These are phyloP conservation scores for Hemicordylus capensis DNA, from an alignment of 2,113 vertebrate species.

Conservation along the genomic window DNA sequence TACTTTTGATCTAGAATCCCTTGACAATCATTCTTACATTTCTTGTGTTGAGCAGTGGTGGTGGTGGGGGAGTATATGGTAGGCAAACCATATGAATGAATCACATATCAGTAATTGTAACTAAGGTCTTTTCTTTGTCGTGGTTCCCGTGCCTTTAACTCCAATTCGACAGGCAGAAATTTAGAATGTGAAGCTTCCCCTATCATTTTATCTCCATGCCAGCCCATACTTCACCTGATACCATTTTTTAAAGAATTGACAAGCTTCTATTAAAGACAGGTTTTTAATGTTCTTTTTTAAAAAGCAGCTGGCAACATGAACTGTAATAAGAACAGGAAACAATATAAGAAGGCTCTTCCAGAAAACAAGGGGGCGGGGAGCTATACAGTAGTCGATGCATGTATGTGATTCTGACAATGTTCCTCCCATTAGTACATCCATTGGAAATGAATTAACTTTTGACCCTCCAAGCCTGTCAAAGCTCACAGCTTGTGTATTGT, in stretches of 20 bases:
- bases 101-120: neutral
- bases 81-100: too few species aligned
- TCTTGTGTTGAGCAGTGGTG: too few species aligned
- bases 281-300: too few species aligned
- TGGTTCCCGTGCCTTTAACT: neutral
- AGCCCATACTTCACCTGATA: neutral
- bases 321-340: neutral
- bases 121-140: neutral
- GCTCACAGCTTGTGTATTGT: neutral
- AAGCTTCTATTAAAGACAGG: too few species aligned
- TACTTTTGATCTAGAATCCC: neutral
- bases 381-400: too few species aligned
- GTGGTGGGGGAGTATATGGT: neutral
- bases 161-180: neutral
- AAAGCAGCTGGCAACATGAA: too few species aligned
- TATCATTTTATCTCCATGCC: neutral
- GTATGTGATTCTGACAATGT: too few species aligned
- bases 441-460: neutral
- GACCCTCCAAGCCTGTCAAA: neutral
- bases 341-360: neutral
- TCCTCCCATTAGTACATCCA: neutral
- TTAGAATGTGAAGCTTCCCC: neutral
- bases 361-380: too few species aligned
- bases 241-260: too few species aligned
- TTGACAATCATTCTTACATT: neutral